Percentiles rank a stretch among this genome's conserved stretches.
These are phyloP conservation scores for Epizoanthus fatuus DNA, from an alignment of 92 coral and sea anemone genomes.

Conservation along the genomic window DNA sequence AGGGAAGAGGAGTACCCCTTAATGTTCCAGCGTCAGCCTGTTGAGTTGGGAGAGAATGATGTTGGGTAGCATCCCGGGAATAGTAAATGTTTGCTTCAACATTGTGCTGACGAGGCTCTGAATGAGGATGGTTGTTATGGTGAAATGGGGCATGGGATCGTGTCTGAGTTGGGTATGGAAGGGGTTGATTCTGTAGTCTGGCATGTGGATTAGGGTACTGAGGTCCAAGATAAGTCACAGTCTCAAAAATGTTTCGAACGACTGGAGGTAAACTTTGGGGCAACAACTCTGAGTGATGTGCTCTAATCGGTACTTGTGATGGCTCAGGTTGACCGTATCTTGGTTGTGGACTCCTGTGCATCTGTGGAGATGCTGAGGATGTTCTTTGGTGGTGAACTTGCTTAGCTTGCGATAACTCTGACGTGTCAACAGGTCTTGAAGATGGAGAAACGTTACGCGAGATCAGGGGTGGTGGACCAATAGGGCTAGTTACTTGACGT, in stretches of 20 bases:
- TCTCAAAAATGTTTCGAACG: slow-evolving; percentile 84
- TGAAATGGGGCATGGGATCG: no score
- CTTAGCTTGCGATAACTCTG: slow-evolving; percentile 16
- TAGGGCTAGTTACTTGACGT: slow-evolving; percentile 63
- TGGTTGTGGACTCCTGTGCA: slow-evolving; percentile 9
- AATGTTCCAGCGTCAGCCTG: slow-evolving; percentile 8
- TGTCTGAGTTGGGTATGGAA: neutral
- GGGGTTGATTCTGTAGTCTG: slow-evolving; percentile 2
- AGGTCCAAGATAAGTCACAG: slow-evolving; percentile 65
- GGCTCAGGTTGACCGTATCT: neutral
- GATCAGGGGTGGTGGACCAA: slow-evolving; percentile 89
- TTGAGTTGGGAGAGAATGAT: slow-evolving; percentile 1
- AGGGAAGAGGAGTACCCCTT: neutral
- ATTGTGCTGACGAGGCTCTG: neutral
- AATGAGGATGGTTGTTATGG: neutral
- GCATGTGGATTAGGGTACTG: slow-evolving; percentile 5
- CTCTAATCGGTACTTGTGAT: neutral
- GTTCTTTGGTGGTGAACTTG: slow-evolving; percentile 22
- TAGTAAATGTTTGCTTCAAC: neutral
- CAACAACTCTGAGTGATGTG: neutral
- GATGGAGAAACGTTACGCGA: slow-evolving; percentile 56
- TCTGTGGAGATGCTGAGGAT: slow-evolving; percentile 25
- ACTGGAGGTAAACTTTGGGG: slow-evolving; percentile 11
- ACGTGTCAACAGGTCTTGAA: slow-evolving; percentile 31
- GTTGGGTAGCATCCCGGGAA: neutral